Percentiles rank a stretch among this genome's conserved stretches.
phyloP scores from a whole-genome alignment of 2,113 vertebrate genomes.

The Scolopax mira region DNA sequence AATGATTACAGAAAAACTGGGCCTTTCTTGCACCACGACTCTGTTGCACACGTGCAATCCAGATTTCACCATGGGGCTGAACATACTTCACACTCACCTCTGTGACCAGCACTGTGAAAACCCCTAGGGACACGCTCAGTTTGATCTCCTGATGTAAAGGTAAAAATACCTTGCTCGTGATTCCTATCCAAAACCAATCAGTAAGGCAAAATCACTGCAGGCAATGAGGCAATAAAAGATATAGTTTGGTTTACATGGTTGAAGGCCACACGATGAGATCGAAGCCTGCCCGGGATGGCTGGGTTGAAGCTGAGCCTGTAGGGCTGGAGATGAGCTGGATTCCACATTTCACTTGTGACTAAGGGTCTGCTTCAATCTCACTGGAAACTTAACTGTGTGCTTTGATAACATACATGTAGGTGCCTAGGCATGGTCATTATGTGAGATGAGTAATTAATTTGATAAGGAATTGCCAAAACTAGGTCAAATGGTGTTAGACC shows the following conservation, averaged over 20 bases:
- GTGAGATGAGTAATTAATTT: neutral
- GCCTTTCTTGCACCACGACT: neutral
- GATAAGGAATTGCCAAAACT: slow-evolving; percentile 24
- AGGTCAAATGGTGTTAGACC: neutral
- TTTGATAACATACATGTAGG: fast-evolving
- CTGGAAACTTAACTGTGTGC: neutral
- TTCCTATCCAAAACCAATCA: neutral
- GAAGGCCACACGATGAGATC: neutral
- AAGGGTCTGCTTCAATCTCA: neutral
- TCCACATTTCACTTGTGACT: neutral
- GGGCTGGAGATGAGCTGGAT: neutral
- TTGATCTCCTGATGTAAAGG: neutral
- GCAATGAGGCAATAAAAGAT: neutral
- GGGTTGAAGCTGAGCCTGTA: neutral
- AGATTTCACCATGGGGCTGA: neutral
- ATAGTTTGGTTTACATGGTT: neutral
- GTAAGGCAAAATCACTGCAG: neutral
- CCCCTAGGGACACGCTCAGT: neutral
- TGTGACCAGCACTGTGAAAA: neutral
- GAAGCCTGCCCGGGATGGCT: fast-evolving
- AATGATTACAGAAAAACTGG: neutral
- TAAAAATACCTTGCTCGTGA: neutral
- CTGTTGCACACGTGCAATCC: neutral
- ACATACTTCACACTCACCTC: neutral
- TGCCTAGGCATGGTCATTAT: neutral